Evolutionary conservation across 2,113 vertebrate genomes (phyloP).

Genomic region (Chitala chitala): DNA sequence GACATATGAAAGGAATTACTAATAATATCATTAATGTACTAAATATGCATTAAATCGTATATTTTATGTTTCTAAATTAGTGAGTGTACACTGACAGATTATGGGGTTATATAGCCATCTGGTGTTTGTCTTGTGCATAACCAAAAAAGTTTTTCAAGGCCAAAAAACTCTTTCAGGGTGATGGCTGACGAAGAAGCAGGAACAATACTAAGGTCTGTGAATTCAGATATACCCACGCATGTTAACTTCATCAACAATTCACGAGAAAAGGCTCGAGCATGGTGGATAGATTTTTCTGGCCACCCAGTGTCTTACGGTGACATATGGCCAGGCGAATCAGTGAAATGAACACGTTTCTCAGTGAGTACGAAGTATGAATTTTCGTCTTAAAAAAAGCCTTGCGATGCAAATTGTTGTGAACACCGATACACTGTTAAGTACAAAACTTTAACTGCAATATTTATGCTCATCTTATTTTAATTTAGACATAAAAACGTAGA

Average conservation of each 20-base stretch:
- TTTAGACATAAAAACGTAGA: not conserved
- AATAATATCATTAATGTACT: too few species aligned
- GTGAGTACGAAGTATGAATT: not conserved
- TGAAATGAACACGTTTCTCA: constrained; percentile 1
- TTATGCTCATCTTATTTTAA: too few species aligned
- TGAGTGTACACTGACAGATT: too few species aligned
- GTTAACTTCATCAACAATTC: not conserved
- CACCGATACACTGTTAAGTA: too few species aligned
- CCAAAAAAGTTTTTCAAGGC: too few species aligned
- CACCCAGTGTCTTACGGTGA: not conserved
- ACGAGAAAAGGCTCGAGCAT: not conserved
- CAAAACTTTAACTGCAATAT: too few species aligned
- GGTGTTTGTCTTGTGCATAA: not conserved
- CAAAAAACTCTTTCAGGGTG: not conserved
- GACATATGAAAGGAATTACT: too few species aligned
- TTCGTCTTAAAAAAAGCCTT: too few species aligned
- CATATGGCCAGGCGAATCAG: not conserved
- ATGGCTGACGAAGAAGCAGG: not conserved
- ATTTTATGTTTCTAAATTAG: too few species aligned
- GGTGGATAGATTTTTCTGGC: constrained; percentile 5
- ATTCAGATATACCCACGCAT: not conserved
- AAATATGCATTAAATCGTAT: too few species aligned
- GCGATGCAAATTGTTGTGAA: too few species aligned
- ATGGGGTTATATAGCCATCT: not conserved
- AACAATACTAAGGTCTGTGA: not conserved